A percentile compares a stretch with the other conserved stretches of the same genome.
Conservation (phyloP, 92 coral and sea anemone species). For the Pocillopora grandis region DNA sequence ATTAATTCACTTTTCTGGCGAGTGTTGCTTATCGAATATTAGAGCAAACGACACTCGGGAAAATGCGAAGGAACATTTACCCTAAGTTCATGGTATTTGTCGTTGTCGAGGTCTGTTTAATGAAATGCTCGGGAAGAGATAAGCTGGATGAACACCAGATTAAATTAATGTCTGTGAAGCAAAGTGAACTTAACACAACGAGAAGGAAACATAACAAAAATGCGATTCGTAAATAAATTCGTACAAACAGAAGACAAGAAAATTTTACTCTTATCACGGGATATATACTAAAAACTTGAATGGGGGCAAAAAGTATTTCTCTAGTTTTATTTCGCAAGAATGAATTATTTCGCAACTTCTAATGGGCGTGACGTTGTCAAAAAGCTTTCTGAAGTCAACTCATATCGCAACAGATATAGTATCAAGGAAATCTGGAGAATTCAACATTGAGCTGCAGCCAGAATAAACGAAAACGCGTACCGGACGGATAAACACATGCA, state of each 20-base stretch:
- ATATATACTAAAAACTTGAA: too few relatives aligned
- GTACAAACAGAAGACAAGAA: too few relatives aligned
- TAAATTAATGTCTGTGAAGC: not conserved
- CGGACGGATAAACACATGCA: not conserved
- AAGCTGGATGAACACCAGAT: conserved; percentile 2
- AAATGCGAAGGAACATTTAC: not conserved
- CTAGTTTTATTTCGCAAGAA: too few relatives aligned
- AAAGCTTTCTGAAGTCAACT: not conserved
- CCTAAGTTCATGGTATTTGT: not conserved
- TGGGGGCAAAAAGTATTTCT: too few relatives aligned
- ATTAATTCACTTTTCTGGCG: not conserved
- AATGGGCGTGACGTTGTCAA: not conserved
- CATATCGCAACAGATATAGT: not conserved
- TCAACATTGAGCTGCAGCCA: not conserved
- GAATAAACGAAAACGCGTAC: not conserved
- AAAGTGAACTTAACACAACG: not conserved
- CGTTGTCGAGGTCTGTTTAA: not conserved
- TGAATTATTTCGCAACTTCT: too few relatives aligned
- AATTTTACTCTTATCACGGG: too few relatives aligned
- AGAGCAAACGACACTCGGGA: not conserved
- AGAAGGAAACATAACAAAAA: not conserved
- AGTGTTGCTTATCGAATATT: not conserved
- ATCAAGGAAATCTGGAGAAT: not conserved
- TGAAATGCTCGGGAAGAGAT: not conserved
- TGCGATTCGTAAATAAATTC: too few relatives aligned